phyloP scores from a whole-genome alignment of 2,888 invertebrate genomes.

The Parelbella ahira region DNA sequence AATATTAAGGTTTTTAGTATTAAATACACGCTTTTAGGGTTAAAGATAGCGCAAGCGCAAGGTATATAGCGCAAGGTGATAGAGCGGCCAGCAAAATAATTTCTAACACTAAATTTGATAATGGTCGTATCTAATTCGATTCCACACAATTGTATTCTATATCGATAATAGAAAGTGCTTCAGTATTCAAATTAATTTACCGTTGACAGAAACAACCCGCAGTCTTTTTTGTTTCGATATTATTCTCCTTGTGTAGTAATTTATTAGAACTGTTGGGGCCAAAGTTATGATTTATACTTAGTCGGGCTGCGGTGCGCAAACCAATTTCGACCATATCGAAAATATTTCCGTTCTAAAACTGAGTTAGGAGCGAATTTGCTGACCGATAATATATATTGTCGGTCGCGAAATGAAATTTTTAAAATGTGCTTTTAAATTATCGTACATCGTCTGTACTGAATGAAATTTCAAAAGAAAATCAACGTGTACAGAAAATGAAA shows the following conservation, averaged over 20 bases:
- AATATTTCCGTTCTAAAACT: slow-evolving; percentile 35
- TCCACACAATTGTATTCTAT: too few species aligned
- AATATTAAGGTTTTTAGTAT: too few species aligned
- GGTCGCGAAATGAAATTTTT: slow-evolving; percentile 28
- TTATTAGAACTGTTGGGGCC: slow-evolving; percentile 50
- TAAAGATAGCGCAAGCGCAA: too few species aligned
- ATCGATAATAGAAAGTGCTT: too few species aligned
- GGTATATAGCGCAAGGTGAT: too few species aligned
- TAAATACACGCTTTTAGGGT: too few species aligned
- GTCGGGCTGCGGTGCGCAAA: slow-evolving; percentile 39
- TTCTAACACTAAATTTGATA: too few species aligned
- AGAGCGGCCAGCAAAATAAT: too few species aligned
- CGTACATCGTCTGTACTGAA: too few species aligned
- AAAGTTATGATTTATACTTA: slow-evolving; percentile 53
- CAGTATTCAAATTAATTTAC: background rate
- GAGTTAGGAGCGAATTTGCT: slow-evolving; percentile 31
- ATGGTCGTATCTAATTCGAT: too few species aligned
- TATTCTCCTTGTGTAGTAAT: slow-evolving; percentile 46
- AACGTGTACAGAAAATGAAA: background rate
- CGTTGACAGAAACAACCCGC: background rate
- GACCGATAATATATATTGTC: slow-evolving; percentile 17
- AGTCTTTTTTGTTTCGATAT: slow-evolving; percentile 41
- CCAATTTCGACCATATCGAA: slow-evolving; percentile 38
- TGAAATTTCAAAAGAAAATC: too few species aligned
- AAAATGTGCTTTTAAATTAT: slow-evolving; percentile 11